Percentiles rank a stretch among this genome's conserved stretches.
Conservation (phyloP, 1,140 invertebrate genomes). For the Eurosta solidaginis region DNA sequence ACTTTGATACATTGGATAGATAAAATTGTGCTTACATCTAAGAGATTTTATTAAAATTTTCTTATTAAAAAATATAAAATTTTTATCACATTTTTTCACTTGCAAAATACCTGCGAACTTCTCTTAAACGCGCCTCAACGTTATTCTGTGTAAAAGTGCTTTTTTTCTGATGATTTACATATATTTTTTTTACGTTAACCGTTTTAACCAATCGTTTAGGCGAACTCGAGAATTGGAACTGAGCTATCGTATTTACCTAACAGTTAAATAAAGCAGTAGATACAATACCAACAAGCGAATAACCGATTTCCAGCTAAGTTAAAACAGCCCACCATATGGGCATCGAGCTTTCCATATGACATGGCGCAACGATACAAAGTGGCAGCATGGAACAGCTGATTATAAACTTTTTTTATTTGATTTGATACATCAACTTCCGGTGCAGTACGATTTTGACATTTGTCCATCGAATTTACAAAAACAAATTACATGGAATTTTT, state of each 20-base stretch:
- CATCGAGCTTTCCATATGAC: too few species aligned
- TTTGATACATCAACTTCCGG: too few species aligned
- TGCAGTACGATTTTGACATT: too few species aligned
- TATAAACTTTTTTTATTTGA: too few species aligned
- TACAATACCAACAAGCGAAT: neutral
- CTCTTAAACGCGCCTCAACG: slow-evolving; percentile 18
- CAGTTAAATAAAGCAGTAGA: neutral
- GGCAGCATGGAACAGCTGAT: too few species aligned
- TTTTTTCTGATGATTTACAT: neutral
- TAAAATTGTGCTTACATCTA: too few species aligned
- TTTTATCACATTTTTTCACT: neutral
- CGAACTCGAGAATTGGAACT: slow-evolving; percentile 17
- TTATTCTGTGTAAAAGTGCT: neutral
- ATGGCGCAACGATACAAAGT: too few species aligned
- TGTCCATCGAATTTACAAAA: too few species aligned
- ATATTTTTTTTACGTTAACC: neutral
- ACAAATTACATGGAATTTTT: too few species aligned
- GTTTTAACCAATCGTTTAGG: slow-evolving; percentile 3
- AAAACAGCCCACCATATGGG: neutral
- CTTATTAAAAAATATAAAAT: neutral
- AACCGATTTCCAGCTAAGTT: too few species aligned
- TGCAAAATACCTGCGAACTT: neutral
- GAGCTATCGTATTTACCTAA: neutral
- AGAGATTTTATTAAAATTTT: neutral
- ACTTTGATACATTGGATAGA: too few species aligned